Evolutionary conservation across 1,140 invertebrate species (phyloP).

Genomic region (Drosophila orosa): DNA sequence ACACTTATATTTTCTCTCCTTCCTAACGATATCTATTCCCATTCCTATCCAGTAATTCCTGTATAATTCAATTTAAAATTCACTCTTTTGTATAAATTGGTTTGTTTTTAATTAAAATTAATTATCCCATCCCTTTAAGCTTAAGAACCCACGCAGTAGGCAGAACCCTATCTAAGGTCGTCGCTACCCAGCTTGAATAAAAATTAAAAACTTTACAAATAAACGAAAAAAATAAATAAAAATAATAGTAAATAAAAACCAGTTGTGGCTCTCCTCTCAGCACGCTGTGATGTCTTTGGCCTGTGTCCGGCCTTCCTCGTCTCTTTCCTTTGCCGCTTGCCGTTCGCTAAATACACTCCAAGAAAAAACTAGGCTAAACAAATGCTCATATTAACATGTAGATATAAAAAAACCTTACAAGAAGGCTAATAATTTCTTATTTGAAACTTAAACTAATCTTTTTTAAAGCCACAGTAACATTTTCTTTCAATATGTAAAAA

Average conservation of each 20-base stretch:
- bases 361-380: neutral
- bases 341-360: neutral
- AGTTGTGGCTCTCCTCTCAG: conserved; percentile 18
- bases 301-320: conserved; percentile 18
- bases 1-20: neutral
- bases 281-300: conserved; percentile 18
- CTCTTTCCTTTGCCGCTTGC: neutral
- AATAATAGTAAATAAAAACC: conserved; percentile 15
- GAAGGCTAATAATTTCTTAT: too few relatives aligned
- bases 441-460: too few relatives aligned
- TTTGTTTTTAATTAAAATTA: neutral
- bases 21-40: neutral
- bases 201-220: conserved; percentile 1
- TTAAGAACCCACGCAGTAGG: neutral
- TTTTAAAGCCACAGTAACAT: neutral
- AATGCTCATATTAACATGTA: neutral
- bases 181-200: neutral
- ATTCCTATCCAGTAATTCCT: neutral
- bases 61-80: neutral
- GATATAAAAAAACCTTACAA: neutral
- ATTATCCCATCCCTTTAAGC: neutral
- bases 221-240: neutral
- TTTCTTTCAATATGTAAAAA: neutral
- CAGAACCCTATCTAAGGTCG: neutral
- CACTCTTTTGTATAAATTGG: neutral